Evolutionary conservation across 2,113 vertebrate genomes (phyloP), one percentile per base, ranked within the genome.

Genomic region (Passer domesticus): DNA sequence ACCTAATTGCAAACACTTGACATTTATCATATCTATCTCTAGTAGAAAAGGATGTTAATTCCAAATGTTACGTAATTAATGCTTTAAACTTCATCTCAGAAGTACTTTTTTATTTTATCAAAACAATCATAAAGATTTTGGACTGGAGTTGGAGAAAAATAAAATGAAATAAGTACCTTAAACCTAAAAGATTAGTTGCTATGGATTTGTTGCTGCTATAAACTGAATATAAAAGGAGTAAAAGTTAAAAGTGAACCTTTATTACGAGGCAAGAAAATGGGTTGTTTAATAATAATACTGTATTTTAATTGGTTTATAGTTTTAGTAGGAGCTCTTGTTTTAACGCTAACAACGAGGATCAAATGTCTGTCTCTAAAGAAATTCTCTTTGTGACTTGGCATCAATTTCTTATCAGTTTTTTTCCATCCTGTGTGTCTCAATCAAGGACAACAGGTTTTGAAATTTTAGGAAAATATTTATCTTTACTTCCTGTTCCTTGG

Each of bases 1-100:
- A 43, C 63, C 39, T 94, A 90, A 91, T 94, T 94, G 49, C 90
- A 88, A 92, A 63, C 68, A 91, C 87, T 95, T 95, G 87, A 91
- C 94, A 86, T 96, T 94, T 92, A 90, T 93, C 56, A 91, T 88
- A 90, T 33, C 59, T 73, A 13, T 88, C 39, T 87, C 62, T 64
- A 46, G 46, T 80, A 90, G 53, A 89, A 91, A 79, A 73, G 31
- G 30, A 76, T 79, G 46, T 85, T 87, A 15, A 64, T 66, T 92
- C 18, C 43, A 84, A 83, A 23, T 95, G 63, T 72, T 92, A 47
- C 28, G 86, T 67, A 94, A 82, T 55, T 89, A 86, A 56, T 43
- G 39, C n/a, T 82, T 92, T 37, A 73, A 91, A 90, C 46, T 89
- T 68, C 6, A 76, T 79, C 43, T 62, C 49, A 78, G 62, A 37